Evolutionary conservation across 2,797 vertebrate genomes (phyloP).

Genomic region (Acanthurus lineatus): DNA sequence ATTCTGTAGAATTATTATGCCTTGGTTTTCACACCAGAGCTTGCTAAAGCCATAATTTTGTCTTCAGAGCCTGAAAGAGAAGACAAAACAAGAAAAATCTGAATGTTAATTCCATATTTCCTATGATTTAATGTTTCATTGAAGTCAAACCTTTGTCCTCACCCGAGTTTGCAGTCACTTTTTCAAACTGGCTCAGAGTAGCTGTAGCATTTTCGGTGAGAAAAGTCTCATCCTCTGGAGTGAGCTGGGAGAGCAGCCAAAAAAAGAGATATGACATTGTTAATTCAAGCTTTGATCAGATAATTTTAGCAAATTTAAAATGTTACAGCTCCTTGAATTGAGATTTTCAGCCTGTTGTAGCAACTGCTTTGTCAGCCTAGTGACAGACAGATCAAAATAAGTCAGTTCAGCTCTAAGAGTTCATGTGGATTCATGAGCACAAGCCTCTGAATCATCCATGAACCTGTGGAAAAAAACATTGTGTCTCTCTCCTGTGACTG

Average conservation of each 20-base stretch:
- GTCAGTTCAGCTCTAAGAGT: neutral
- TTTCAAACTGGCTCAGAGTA: constrained; percentile 95
- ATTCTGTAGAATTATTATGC: constrained; percentile 74
- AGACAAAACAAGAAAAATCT: constrained; percentile 5
- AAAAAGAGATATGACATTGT: neutral
- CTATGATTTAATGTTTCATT: neutral
- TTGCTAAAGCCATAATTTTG: constrained; percentile 97
- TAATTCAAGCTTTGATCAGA: neutral
- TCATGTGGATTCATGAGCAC: constrained; percentile 32
- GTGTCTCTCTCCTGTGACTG: neutral
- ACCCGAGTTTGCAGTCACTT: constrained; percentile 92
- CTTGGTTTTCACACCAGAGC: constrained; percentile 93
- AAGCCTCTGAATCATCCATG: constrained; percentile 46
- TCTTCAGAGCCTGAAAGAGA: constrained; percentile 92
- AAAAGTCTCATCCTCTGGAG: constrained; percentile 92
- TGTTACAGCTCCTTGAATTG: neutral
- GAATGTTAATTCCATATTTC: neutral
- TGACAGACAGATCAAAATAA: constrained; percentile 28
- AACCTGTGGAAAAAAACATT: neutral
- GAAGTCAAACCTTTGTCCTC: constrained; percentile 64
- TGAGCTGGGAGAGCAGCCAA: constrained; percentile 85
- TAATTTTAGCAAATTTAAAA: constrained; percentile 3
- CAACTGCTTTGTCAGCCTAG: neutral
- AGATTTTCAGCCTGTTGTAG: neutral
- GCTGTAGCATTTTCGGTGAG: constrained; percentile 92